A percentile compares a stretch with the other conserved stretches of the same genome.
These are phyloP conservation scores for Ptychodera flava DNA, from an alignment of 35 echinoderm and acorn worm genomes.

Conservation along the genomic window DNA sequence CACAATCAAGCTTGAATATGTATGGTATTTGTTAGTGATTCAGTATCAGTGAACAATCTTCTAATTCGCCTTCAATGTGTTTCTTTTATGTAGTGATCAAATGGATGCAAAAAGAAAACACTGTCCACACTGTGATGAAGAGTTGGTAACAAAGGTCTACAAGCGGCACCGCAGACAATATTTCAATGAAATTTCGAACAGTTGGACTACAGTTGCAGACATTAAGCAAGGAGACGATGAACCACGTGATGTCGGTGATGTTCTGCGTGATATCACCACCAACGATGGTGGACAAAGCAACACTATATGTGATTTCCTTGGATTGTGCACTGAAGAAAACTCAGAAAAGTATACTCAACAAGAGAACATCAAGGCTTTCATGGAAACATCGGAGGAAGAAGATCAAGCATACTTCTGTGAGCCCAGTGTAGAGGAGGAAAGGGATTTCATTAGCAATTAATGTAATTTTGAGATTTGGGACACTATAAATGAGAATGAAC, in stretches of 20 bases:
- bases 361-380: no score
- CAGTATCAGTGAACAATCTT: no score
- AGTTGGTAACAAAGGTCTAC: background rate
- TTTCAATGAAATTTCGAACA: background rate
- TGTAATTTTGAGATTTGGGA: background rate
- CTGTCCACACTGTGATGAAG: background rate
- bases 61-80: no score
- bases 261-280: background rate
- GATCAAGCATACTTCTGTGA: background rate
- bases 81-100: no score
- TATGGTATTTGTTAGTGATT: no score
- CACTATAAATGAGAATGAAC: background rate
- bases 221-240: background rate
- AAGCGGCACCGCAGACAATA: background rate
- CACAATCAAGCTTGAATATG: no score
- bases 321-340: background rate
- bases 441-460: background rate
- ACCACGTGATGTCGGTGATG: background rate
- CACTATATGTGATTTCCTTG: background rate
- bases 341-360: background rate
- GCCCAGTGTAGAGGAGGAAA: background rate
- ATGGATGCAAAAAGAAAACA: background rate
- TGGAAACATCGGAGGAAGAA: background rate
- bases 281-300: background rate
- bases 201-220: background rate